phyloP scores from a whole-genome alignment of 2,113 vertebrate genomes.

The Setophaga kirtlandii region DNA sequence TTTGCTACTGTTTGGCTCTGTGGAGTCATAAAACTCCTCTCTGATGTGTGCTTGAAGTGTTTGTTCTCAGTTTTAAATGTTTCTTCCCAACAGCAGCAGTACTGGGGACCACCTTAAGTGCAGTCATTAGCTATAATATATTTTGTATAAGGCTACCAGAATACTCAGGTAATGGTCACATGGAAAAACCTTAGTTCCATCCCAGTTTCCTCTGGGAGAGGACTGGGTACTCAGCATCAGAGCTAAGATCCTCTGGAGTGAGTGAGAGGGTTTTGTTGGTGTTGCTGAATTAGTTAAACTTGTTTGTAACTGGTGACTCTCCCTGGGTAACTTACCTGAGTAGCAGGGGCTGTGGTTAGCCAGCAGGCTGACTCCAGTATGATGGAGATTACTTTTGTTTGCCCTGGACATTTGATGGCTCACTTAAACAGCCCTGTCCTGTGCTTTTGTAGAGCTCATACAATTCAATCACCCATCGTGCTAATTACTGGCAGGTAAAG shows the following conservation, averaged over 20 bases:
- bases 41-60: neutral
- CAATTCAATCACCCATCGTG: neutral
- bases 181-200: neutral
- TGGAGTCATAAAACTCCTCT: neutral
- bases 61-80: neutral
- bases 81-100: neutral
- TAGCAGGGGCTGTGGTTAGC: too few relatives aligned
- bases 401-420: conserved; percentile 40
- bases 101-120: neutral
- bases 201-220: neutral
- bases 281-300: neutral
- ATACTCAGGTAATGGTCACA: rapidly evolving
- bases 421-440: neutral
- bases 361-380: neutral
- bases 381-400: neutral
- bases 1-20: neutral
- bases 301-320: neutral
- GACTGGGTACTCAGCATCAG: neutral
- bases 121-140: neutral
- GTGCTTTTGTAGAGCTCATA: neutral
- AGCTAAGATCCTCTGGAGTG: too few relatives aligned
- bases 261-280: neutral
- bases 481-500: conserved; percentile 15
- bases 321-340: neutral
- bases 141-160: neutral